Percentiles rank a stretch among this genome's conserved stretches.
phyloP scores from a whole-genome alignment of 2,797 vertebrate species.

The Coregonus suidteri region DNA sequence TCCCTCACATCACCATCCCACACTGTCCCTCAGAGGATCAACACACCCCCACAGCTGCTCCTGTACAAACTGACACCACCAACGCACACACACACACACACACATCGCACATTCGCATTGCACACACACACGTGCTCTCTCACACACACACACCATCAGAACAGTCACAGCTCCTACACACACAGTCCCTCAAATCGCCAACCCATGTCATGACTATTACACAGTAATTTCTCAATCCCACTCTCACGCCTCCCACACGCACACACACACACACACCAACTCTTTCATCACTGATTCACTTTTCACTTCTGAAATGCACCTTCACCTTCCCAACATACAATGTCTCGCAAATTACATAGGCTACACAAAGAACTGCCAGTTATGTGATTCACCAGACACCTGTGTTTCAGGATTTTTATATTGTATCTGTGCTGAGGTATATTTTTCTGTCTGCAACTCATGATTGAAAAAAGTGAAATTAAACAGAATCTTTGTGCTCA shows the following conservation, averaged over 20 bases:
- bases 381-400: neutral
- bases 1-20: conserved; percentile 22
- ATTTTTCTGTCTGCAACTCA: neutral
- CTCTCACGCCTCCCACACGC: neutral
- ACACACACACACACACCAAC: neutral
- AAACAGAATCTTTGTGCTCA: neutral
- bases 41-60: neutral
- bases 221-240: neutral
- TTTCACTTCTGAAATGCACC: neutral
- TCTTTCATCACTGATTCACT: neutral
- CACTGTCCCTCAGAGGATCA: neutral
- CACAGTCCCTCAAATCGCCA: too few relatives aligned
- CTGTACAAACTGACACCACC: neutral
- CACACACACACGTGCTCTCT: neutral
- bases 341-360: neutral
- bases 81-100: conserved; percentile 8
- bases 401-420: neutral
- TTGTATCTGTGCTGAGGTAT: neutral
- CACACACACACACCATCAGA: conserved; percentile 9
- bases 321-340: neutral
- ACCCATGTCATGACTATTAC: too few relatives aligned
- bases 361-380: neutral
- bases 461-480: too few relatives aligned
- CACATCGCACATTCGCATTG: conserved; percentile 4
- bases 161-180: neutral